Percentiles rank a stretch among this genome's conserved stretches.
Evolutionary conservation across 2,113 vertebrate genomes (phyloP).

Genomic region (Ochotona princeps): DNA sequence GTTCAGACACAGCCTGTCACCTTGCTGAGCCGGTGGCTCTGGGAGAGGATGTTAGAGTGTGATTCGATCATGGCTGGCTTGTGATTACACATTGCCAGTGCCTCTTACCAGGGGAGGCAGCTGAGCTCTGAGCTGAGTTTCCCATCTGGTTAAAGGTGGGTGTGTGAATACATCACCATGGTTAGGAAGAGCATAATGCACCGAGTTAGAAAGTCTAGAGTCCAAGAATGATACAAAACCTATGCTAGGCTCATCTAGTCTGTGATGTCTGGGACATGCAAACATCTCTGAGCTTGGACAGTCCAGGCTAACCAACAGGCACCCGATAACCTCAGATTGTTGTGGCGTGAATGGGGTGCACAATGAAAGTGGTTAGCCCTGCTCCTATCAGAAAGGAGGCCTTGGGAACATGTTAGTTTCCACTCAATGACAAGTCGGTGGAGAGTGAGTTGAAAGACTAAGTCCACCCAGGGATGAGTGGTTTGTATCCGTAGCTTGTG

Average conservation of each 20-base stretch:
- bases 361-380: fast-evolving
- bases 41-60: not conserved
- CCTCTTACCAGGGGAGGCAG: not conserved
- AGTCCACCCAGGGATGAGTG: not conserved
- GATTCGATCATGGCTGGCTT: not conserved
- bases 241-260: too few species aligned
- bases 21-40: fast-evolving
- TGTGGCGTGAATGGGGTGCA: not conserved
- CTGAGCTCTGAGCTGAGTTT: not conserved
- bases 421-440: not conserved
- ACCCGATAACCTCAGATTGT: not conserved
- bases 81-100: too few species aligned
- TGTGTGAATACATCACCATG: not conserved
- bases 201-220: not conserved
- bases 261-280: not conserved
- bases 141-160: not conserved
- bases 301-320: not conserved
- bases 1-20: not conserved
- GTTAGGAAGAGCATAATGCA: not conserved
- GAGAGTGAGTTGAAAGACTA: not conserved
- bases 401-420: too few species aligned
- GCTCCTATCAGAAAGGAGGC: not conserved
- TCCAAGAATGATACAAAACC: not conserved
- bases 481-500: not conserved
- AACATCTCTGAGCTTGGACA: not conserved